Base-by-base conservation (phyloP, 2,797 vertebrate genomes). In the Sitta carolinensis region DNA sequence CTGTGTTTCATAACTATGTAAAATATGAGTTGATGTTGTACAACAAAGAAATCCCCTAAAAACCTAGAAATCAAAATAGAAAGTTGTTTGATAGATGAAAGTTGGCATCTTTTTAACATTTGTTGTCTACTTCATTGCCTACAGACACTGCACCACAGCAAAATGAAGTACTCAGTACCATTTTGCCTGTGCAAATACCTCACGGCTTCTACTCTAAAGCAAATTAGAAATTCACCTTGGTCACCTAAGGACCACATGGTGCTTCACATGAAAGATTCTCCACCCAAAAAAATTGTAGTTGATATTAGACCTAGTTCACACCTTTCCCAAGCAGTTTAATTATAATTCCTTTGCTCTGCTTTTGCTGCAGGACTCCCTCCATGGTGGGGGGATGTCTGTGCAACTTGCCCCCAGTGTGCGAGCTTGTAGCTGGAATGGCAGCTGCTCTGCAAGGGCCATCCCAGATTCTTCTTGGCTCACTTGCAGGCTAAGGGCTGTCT, bases 321-420 rank as follows among this genome's bases (percentile, higher is more conserved):
- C n/a, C 29, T 83, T 32, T 34, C 20, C 7, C 16, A 25, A 38
- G 82, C 40, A 32, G 57, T 87, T 84, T 3, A 26, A 20, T 50
- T 38, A 10, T 42, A 30, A 21, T 8, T 8, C 47, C 59, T 73
- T 83, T 55, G 16, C 34, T 84, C 19, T 79, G 8, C n/a, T 68
- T 78, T 43, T 61, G 16, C 6, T 7, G 66, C 50, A 75, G 30
- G 11, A 13, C 9, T 54, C 21, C 26, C 20, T 70, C 14, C 20
- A 0, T 16, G 21, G 20, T 27, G n/a, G 20, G 43, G 29, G 30
- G 9, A 3, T 21, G 47, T 2, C 8, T 72, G 29, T 20, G 38
- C 62, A 61, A 2, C n/a, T 47, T 4, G 4, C 1, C 1, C 19
- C 43, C 2, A 0, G 11, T 1, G 1, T 6, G 52, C 22, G 43